Conservation (phyloP, 2,797 vertebrate genomes). For the Leptoclinus maculatus region DNA sequence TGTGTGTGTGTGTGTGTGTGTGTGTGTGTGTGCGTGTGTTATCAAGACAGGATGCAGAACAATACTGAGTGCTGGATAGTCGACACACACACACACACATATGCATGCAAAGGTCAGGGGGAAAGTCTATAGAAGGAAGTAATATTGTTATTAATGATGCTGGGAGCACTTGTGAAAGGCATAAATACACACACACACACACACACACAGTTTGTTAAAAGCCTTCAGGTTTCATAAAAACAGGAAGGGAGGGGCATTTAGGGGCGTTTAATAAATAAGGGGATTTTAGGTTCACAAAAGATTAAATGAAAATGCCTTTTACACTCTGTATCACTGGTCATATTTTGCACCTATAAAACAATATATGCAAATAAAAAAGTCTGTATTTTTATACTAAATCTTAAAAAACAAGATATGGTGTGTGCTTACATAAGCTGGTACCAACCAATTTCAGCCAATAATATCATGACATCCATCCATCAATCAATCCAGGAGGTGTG, state of each 20-base stretch:
- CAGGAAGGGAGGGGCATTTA: constrained; percentile 61
- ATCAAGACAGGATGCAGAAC: constrained; percentile 66
- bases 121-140: constrained; percentile 78
- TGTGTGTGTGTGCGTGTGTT: constrained; percentile 30
- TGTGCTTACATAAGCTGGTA: no score
- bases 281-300: no score
- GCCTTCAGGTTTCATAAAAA: constrained; percentile 50
- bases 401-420: no score
- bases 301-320: no score
- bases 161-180: constrained; percentile 61
- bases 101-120: constrained; percentile 52
- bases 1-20: constrained; percentile 20
- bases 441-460: no score
- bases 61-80: constrained; percentile 51
- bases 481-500: no score
- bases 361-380: no score
- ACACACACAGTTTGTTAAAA: constrained; percentile 23
- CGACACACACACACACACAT: constrained; percentile 24
- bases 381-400: no score
- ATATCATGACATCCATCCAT: no score
- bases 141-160: constrained; percentile 81
- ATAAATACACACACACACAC: constrained; percentile 22
- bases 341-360: no score
- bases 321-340: no score
- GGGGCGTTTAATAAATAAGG: neutral